Base-by-base conservation (phyloP, 2,797 vertebrate species). In the Cossypha polioptera region DNA sequence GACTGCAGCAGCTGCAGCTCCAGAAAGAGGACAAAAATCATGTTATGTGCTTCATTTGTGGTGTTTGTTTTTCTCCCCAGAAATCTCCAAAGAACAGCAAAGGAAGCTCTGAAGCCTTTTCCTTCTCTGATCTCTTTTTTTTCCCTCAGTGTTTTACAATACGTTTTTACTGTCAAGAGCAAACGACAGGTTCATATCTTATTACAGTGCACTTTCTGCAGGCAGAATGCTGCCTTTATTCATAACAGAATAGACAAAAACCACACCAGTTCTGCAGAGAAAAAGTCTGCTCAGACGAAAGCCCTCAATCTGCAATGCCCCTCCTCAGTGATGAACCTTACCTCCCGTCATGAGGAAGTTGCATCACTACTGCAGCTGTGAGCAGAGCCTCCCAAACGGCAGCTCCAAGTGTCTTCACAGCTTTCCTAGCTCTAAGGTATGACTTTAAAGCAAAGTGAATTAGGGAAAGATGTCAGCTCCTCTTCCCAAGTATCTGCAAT, bases 1-100 rank as follows among this genome's bases (percentile, higher is more conserved):
- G 74, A 86, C 68, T 69, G 86, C 86, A 88, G 94, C 31, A 67
- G 88, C 83, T 88, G 86, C 79, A 80, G 86, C 76, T 96, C n/a
- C 79, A 85, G 40, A 82, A 90, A 76, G 59, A 92, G 72, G 82
- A 79, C 88, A 91, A 69, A 75, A 89, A 85, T 48, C 7, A 3
- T 9, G 5, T 69, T 48, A 57, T 8, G 19, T 51, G 35, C 57
- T 84, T 68, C 18, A 29, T 71, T 88, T 13, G 47, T 20, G 68
- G 11, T 53, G 76, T 29, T 67, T 45, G 9, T 3, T 33, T 45
- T 66, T 51, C 20, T 1, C 17, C 10, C 31, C 76, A 50, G 29
- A 81, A 90, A 53, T 42, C 54, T 95, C 59, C 28, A 12, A 78
- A 61, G 47, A 86, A 47, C 17, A 69, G 45, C 40, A 78, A 75